Evolutionary conservation across 2,113 vertebrate species (phyloP), one percentile per base, ranked within the genome.

Genomic region (Crypturellus undulatus): DNA sequence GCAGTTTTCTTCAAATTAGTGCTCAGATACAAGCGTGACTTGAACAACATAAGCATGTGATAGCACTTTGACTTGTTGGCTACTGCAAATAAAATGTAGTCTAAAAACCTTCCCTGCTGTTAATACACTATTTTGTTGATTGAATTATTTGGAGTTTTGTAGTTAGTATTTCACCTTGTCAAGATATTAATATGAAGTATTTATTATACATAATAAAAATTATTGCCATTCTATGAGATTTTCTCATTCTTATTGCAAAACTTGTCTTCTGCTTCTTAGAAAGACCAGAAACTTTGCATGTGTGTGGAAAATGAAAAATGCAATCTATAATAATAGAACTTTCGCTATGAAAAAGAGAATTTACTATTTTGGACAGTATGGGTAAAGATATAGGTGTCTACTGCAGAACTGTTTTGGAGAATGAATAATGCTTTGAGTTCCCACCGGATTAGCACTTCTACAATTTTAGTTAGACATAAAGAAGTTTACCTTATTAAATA

Each of bases 121-220:
- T 58, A 26, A 24, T 89, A 4, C 19, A 64, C 14, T 28, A 11
- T 34, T 9, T 38, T 62, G 52, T 20, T 80, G 69, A 73, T 30
- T 63, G 68, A 82, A 25, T 92, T 65, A 59, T 82, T 89, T 84
- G 51, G 43, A 73, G 24, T 17, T 17, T 32, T 90, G 43, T 17
- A 32, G 17, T 56, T 73, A 30, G 5, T n/a, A 18, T 80, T 79
- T 60, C 47, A 91, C 43, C 10, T 32, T 60, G 56, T 69, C 36
- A 10, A 0, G 52, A 19, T 73, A 89, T 79, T 79, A 45, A 76
- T 62, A n/a, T 38, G 12, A 79, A 15, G 36, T 62, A 1, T 64
- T 63, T 20, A 47, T 16, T 2, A 20, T 72, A 58, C 15, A 11
- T 54, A 3, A 28, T 26, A 64, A 64, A 38, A 68, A 34, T 38